These are phyloP conservation scores for Coelogynopora nodosa DNA, from an alignment of 2,888 invertebrate species.

Conservation along the genomic window DNA sequence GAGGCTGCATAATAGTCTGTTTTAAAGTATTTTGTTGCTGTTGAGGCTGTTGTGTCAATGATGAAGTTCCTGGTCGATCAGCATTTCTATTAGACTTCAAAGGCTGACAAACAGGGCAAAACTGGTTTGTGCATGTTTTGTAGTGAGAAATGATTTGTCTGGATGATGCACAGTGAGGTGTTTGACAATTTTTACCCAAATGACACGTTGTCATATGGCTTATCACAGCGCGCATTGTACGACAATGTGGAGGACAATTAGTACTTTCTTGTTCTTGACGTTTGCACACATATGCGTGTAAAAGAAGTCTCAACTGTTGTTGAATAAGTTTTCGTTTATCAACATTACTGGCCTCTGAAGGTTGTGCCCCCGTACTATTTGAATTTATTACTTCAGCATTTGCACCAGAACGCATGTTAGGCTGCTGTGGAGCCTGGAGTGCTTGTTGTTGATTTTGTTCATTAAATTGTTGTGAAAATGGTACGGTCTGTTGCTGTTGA, in stretches of 20 bases:
- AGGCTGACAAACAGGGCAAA: constrained; percentile 96
- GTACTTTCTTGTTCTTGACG: constrained; percentile 75
- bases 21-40: constrained; percentile 60
- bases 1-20: constrained; percentile 65
- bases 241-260: constrained; percentile 88
- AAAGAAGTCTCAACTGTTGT: constrained; percentile 87
- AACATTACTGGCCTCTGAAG: constrained; percentile 70
- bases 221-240: constrained; percentile 98
- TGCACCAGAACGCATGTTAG: neutral
- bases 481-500: neutral
- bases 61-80: constrained; percentile 32
- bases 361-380: neutral
- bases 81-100: constrained; percentile 67
- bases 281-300: constrained; percentile 98
- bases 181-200: constrained; percentile 68
- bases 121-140: constrained; percentile 90
- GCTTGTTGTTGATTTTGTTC: constrained; percentile 36
- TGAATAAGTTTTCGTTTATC: constrained; percentile 96
- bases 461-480: neutral
- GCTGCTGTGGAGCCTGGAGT: neutral
- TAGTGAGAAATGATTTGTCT: constrained; percentile 97
- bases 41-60: constrained; percentile 46
- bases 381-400: neutral
- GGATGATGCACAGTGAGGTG: constrained; percentile 95
- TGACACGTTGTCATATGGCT: constrained; percentile 96